phyloP scores from a whole-genome alignment of 1,140 invertebrate genomes.

The Lasioglossum albipes region DNA sequence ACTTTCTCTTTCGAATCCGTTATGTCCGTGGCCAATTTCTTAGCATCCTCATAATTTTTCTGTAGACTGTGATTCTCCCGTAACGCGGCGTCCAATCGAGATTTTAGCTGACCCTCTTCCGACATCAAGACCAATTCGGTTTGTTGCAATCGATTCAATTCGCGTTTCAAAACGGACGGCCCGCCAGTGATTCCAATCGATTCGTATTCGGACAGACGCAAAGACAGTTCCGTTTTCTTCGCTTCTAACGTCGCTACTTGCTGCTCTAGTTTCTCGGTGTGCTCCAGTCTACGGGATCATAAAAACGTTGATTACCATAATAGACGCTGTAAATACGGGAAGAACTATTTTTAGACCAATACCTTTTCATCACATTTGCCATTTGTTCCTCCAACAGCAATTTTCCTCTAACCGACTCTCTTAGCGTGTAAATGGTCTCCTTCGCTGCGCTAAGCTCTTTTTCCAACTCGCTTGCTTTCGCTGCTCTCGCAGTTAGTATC shows the following conservation, averaged over 20 bases:
- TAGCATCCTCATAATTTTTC: conserved; percentile 73
- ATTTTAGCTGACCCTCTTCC: conserved; percentile 74
- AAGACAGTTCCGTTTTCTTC: conserved; percentile 64
- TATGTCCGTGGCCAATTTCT: conserved; percentile 70
- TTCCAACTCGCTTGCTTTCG: conserved; percentile 71
- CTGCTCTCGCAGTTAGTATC: conserved; percentile 64
- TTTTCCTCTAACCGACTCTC: conserved; percentile 76
- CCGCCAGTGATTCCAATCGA: conserved; percentile 72
- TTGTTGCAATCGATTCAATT: conserved; percentile 76
- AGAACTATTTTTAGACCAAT: neutral
- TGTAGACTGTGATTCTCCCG: conserved; percentile 64
- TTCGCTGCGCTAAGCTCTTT: conserved; percentile 70
- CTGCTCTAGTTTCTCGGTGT: conserved; percentile 73
- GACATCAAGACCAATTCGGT: conserved; percentile 69
- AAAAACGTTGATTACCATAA: neutral
- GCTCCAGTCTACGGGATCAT: conserved; percentile 65
- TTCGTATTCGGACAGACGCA: conserved; percentile 73
- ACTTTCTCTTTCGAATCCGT: conserved; percentile 72
- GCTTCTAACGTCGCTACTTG: conserved; percentile 68
- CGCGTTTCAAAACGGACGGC: conserved; percentile 68
- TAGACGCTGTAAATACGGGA: no score
- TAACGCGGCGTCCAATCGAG: conserved; percentile 68
- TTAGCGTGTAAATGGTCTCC: conserved; percentile 65
- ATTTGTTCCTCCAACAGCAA: conserved; percentile 77
- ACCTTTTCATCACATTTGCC: conserved; percentile 69